Evolutionary conservation across 2,888 invertebrate species (phyloP).

Genomic region (Eupithecia centaureata): DNA sequence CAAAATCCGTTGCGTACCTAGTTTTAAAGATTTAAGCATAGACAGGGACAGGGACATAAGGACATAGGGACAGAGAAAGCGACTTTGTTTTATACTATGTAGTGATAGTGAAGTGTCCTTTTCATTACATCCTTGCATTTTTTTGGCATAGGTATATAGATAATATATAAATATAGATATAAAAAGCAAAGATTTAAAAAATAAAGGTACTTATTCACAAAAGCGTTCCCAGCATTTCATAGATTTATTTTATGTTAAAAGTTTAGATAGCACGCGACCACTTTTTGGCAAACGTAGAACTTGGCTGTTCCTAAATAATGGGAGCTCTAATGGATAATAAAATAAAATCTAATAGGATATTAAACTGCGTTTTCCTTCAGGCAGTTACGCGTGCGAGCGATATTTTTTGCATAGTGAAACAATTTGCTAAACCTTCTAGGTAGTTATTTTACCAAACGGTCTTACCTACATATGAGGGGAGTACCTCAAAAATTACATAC

Average conservation of each 20-base stretch:
- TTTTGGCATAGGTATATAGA: no score
- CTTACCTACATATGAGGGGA: no score
- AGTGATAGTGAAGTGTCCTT: no score
- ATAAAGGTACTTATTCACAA: background rate
- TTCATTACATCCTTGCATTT: no score
- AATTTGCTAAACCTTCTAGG: background rate
- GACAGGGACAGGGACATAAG: no score
- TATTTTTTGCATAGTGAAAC: background rate
- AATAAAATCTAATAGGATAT: conserved; percentile 3
- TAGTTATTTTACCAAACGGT: background rate
- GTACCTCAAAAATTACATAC: background rate
- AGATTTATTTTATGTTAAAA: background rate
- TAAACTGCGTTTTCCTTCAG: background rate
- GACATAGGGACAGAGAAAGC: no score
- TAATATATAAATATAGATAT: no score
- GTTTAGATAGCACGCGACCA: background rate
- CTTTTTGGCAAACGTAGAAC: conserved; percentile 5
- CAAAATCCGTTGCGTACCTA: no score
- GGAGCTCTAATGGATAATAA: conserved; percentile 14
- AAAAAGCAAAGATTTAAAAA: background rate
- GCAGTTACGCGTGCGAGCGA: background rate
- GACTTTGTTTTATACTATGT: no score
- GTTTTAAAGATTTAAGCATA: no score
- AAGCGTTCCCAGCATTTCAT: background rate
- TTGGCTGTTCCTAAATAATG: background rate